Evolutionary conservation across 2,113 vertebrate genomes (phyloP).

Genomic region (Burhinus bistriatus): DNA sequence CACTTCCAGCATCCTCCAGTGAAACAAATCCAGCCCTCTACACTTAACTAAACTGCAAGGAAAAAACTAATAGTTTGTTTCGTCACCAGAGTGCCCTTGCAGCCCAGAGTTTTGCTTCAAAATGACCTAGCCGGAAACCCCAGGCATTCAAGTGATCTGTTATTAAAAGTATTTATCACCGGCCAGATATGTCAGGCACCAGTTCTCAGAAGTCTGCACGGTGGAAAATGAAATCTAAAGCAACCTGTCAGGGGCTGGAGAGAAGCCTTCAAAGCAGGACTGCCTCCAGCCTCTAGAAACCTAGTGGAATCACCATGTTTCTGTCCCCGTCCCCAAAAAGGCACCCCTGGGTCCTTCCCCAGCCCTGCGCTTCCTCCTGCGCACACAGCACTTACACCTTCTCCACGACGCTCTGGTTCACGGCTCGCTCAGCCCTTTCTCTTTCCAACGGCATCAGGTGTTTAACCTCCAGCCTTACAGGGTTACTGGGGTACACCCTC

Average conservation of each 20-base stretch:
- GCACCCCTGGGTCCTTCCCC: not conserved
- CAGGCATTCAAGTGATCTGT: not conserved
- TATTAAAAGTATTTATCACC: not conserved
- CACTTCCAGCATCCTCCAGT: not conserved
- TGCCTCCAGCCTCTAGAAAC: not conserved
- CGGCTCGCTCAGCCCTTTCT: not conserved
- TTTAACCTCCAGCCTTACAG: not conserved
- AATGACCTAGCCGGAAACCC: not conserved
- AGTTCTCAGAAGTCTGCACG: not conserved
- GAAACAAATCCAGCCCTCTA: not conserved
- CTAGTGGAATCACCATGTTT: not conserved
- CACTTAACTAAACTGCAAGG: not conserved
- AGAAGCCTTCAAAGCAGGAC: not conserved
- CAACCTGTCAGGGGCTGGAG: not conserved
- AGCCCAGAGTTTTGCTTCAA: not conserved
- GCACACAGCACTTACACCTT: rapidly evolving
- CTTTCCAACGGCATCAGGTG: rapidly evolving
- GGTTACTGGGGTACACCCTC: not conserved
- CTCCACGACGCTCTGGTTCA: not conserved
- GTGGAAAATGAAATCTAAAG: not conserved
- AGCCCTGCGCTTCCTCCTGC: not conserved
- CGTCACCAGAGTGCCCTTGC: not conserved
- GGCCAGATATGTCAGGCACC: not conserved
- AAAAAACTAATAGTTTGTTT: not conserved
- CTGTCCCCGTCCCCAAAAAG: not conserved